Percentiles rank a stretch among this genome's conserved stretches.
Conservation (phyloP, 2,888 invertebrate species). For the Lepidocyrtinus sp. region DNA sequence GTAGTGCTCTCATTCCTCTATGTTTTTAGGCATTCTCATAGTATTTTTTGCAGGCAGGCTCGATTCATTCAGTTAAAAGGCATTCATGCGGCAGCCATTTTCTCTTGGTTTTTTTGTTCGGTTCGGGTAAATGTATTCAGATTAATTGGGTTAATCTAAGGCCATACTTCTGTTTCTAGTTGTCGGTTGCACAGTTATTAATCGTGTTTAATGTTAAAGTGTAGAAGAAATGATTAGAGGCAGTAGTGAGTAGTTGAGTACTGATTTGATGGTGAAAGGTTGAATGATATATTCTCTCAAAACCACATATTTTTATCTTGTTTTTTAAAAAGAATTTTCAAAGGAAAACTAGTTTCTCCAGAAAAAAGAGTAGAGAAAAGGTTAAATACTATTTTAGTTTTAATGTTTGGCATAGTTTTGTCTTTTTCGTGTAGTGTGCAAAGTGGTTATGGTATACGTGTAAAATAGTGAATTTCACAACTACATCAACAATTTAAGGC, state of each 20-base stretch:
- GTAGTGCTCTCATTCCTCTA: neutral
- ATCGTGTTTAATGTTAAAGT: neutral
- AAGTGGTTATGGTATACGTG: neutral
- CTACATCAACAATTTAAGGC: neutral
- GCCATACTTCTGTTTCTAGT: neutral
- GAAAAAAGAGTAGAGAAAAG: neutral
- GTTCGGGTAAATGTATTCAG: neutral
- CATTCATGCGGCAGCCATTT: conserved; percentile 1
- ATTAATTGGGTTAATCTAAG: neutral
- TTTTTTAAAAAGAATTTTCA: too few species aligned
- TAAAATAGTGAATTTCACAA: conserved; percentile 8
- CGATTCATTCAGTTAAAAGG: conserved; percentile 4
- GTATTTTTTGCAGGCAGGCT: neutral
- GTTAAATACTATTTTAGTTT: neutral
- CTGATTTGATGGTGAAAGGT: too few species aligned
- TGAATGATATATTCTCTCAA: too few species aligned
- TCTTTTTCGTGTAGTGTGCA: conserved; percentile 9
- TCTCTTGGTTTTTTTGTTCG: conserved; percentile 1
- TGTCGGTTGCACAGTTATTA: neutral
- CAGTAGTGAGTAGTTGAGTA: too few species aligned
- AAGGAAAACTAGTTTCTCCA: too few species aligned
- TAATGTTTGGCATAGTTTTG: neutral
- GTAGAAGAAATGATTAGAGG: neutral
- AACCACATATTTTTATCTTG: too few species aligned
- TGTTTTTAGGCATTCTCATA: conserved; percentile 14